These are phyloP conservation scores for Sesamia inferens DNA, from an alignment of 2,888 invertebrate genomes.

Conservation along the genomic window DNA sequence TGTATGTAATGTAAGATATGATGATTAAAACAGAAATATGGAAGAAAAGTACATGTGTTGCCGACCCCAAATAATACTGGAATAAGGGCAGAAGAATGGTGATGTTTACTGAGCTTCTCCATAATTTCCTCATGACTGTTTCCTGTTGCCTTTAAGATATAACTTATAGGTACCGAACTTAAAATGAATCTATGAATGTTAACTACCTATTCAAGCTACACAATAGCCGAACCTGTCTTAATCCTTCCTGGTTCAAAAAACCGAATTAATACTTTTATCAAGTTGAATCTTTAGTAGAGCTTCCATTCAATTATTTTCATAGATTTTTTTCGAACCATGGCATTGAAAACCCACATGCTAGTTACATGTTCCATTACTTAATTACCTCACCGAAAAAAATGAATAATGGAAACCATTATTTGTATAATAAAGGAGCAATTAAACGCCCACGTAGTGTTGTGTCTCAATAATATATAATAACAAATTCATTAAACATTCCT, in stretches of 20 bases:
- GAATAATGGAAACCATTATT: conserved; percentile 49
- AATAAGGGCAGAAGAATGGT: neutral
- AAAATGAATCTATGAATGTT: neutral
- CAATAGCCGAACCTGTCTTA: conserved; percentile 34
- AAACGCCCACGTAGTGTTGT: conserved; percentile 49
- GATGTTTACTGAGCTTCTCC: neutral
- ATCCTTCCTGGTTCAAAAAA: conserved; percentile 51
- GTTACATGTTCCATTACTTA: conserved; percentile 45
- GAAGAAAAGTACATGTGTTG: neutral
- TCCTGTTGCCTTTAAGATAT: neutral
- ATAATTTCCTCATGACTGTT: neutral
- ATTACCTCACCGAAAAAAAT: conserved; percentile 55
- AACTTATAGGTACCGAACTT: neutral
- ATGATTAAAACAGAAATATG: neutral
- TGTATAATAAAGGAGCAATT: conserved; percentile 55
- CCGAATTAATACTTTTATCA: conserved; percentile 49
- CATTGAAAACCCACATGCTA: conserved; percentile 55
- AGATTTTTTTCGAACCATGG: conserved; percentile 50
- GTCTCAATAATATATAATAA: conserved; percentile 36
- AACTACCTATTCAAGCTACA: conserved; percentile 8
- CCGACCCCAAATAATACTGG: neutral
- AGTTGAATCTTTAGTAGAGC: conserved; percentile 38
- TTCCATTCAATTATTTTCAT: conserved; percentile 37
- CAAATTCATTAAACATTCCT: conserved; percentile 27
- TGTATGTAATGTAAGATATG: too few relatives aligned